These are phyloP conservation scores for Brachyistius frenatus DNA, from an alignment of 2,113 vertebrate species.

Conservation along the genomic window DNA sequence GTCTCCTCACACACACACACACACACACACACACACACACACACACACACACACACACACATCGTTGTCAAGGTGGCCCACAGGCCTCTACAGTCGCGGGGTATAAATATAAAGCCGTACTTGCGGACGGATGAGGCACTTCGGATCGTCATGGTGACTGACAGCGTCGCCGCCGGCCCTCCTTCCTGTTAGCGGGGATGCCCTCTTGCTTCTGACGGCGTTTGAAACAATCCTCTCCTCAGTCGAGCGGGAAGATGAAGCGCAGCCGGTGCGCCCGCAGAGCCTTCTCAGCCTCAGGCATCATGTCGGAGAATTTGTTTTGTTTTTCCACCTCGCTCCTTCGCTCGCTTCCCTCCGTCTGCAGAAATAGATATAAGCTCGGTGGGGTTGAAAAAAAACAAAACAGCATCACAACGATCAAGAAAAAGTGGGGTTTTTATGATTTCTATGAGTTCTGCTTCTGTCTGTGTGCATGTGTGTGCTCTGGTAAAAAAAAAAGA, in stretches of 20 bases:
- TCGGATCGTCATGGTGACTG: slow-evolving; percentile 45
- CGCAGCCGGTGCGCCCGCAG: slow-evolving; percentile 42
- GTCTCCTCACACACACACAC: too few relatives aligned
- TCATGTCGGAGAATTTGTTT: slow-evolving; percentile 67
- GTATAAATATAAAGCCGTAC: slow-evolving; percentile 28
- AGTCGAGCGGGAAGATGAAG: slow-evolving; percentile 64
- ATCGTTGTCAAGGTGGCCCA: too few relatives aligned
- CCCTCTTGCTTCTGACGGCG: not conserved
- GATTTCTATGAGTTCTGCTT: slow-evolving; percentile 21
- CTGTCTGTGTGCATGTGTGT: not conserved
- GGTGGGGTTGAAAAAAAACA: slow-evolving; percentile 52
- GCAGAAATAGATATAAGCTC: slow-evolving; percentile 70
- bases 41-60: too few relatives aligned
- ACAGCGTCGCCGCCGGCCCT: slow-evolving; percentile 41
- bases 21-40: too few relatives aligned
- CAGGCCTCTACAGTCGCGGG: too few relatives aligned
- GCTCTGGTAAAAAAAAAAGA: too few relatives aligned
- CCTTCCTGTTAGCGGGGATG: slow-evolving; percentile 33
- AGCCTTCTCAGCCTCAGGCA: slow-evolving; percentile 49
- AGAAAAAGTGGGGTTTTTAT: slow-evolving; percentile 14
- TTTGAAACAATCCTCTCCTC: slow-evolving; percentile 60
- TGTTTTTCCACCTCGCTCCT: slow-evolving; percentile 55
- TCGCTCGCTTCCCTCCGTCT: slow-evolving; percentile 29
- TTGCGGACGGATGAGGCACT: not conserved
- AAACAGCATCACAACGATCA: slow-evolving; percentile 53